Evolutionary conservation across 2,113 vertebrate genomes (phyloP).

Genomic region (Erpornis zantholeuca): DNA sequence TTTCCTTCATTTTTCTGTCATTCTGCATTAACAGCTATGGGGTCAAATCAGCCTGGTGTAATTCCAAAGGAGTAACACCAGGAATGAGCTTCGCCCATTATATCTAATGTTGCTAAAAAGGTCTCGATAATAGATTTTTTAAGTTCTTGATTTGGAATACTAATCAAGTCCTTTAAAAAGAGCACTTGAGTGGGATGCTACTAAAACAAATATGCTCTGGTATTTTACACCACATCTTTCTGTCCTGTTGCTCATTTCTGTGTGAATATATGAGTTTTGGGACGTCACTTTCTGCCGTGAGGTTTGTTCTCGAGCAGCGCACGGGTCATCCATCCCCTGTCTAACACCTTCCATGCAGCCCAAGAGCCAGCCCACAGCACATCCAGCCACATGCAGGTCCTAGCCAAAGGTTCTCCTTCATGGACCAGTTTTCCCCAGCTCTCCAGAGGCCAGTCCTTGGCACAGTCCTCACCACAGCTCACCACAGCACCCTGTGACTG

Average conservation of each 20-base stretch:
- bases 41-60: slow-evolving; percentile 27
- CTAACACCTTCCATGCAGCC: neutral
- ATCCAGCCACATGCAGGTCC: neutral
- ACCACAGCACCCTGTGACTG: neutral
- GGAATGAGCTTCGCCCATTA: neutral
- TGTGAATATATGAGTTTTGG: neutral
- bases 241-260: slow-evolving; percentile 19
- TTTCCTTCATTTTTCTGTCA: slow-evolving; percentile 33
- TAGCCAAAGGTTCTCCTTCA: neutral
- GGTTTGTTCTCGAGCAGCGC: accelerated
- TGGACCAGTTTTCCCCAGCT: neutral
- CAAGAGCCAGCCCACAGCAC: neutral
- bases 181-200: slow-evolving; percentile 19
- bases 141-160: slow-evolving; percentile 42
- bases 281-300: neutral
- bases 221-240: neutral
- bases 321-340: neutral
- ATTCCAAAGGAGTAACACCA: slow-evolving; percentile 20
- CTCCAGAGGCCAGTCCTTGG: accelerated
- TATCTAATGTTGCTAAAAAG: slow-evolving; percentile 18
- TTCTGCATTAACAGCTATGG: neutral
- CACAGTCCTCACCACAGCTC: neutral
- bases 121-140: slow-evolving; percentile 39
- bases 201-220: slow-evolving; percentile 31
- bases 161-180: slow-evolving; percentile 40